These are phyloP conservation scores for Liodrosophila aerea DNA, from an alignment of 2,888 invertebrate species.

Conservation along the genomic window DNA sequence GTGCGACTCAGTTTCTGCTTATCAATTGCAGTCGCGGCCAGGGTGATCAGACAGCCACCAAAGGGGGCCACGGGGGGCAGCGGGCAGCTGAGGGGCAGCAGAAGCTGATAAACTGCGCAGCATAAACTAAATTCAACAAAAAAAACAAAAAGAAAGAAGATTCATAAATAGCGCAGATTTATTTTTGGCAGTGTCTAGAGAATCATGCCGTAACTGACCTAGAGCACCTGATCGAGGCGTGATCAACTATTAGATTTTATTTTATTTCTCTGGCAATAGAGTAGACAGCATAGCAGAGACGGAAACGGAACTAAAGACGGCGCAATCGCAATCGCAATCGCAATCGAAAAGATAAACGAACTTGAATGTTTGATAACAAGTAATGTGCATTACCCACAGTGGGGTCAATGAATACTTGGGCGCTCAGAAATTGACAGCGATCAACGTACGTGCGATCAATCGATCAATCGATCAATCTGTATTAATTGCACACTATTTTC, in stretches of 20 bases:
- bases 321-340: too few relatives aligned
- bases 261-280: conserved; percentile 23
- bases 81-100: not conserved
- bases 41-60: conserved; percentile 11
- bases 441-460: conserved; percentile 9
- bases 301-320: conserved; percentile 11
- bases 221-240: conserved; percentile 77
- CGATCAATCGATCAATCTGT: conserved; percentile 13
- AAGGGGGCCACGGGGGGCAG: not conserved
- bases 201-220: conserved; percentile 74
- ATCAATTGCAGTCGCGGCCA: conserved; percentile 47
- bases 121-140: conserved; percentile 55
- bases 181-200: conserved; percentile 50
- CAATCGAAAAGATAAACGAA: not conserved
- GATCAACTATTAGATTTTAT: conserved; percentile 53
- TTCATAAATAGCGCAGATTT: conserved; percentile 62
- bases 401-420: conserved; percentile 50
- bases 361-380: too few relatives aligned
- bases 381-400: too few relatives aligned
- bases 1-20: conserved; percentile 48
- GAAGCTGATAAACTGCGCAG: conserved; percentile 68
- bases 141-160: not conserved
- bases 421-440: conserved; percentile 32
- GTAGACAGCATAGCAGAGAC: not conserved
- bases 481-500: conserved; percentile 9